Evolutionary conservation across 2,888 invertebrate genomes (phyloP), one percentile per base, ranked within the genome.

Genomic region (Ophion ventricosus): DNA sequence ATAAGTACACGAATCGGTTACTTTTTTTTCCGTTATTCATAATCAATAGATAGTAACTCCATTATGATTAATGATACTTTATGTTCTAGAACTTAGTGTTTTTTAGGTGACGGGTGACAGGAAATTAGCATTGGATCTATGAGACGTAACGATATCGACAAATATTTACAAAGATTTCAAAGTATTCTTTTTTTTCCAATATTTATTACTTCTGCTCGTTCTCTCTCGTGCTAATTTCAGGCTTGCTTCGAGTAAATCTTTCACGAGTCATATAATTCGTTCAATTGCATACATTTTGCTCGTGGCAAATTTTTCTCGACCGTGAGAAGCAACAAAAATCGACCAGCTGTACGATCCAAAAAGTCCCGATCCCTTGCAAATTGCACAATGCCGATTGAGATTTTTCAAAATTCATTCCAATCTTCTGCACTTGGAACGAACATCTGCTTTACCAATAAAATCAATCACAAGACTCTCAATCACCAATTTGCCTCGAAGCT

Each of bases 1-100:
- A 82, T 84, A 87, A 87, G 85, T 87, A 87, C 86, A 87, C 77
- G 82, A 66, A 73, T 80, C 72, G 77, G 80, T 86, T 87, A 83
- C 82, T 77, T 80, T 80, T 83, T 67, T 35, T 73, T 79, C 80
- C 61, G 61, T 82, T 80, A 85, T 77, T 86, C 49, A 82, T 83
- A 83, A 85, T 84, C 81, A 81, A 67, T 87, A 83, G 64, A 87
- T 64, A 87, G 82, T 86, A 82, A 80, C 84, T 87, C 70, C 26
- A 86, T 84, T 83, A 82, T 73, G 78, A 84, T 84, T 66, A 75
- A 78, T 73, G 49, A 81, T 80, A 82, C n/a, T 67, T 69, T 67
- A 81, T 56, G 63, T 78, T 77, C 73, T 84, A 80, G 35, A 35
- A 56, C 72, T 80, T 64, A 73, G 63, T 83, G 63, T 70, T 78